Evolutionary conservation across 2,797 vertebrate species (phyloP), one percentile per base, ranked within the genome.

Genomic region (Muscicapa striata): DNA sequence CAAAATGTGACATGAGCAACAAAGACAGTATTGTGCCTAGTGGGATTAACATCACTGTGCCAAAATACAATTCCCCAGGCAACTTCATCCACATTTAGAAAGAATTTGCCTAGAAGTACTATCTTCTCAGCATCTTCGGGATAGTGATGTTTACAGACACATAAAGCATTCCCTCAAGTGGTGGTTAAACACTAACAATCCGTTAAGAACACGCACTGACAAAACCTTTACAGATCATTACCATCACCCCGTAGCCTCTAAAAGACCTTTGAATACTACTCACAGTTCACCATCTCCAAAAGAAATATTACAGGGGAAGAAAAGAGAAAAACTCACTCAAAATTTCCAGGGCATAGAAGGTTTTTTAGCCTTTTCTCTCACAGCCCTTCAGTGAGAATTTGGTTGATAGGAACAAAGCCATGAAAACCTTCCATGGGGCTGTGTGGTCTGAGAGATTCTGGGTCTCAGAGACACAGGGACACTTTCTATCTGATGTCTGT

Each of bases 21-120:
- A 93, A 89, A 63, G 72, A 64, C 79, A 88, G 18, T 38, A 46
- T 24, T 58, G 38, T 80, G 82, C 36, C 86, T 38, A 57, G 27
- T 61, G 79, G 19, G 6, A 76, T 84, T 93, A 93, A 93, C 57
- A 66, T 73, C 54, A 54, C 15, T 63, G 30, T n/a, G 24, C 49
- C 24, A 29, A 82, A 90, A 62, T 26, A 73, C 41, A 85, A 26
- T 49, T 94, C 80, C 51, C 8, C 19, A 21, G 64, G 62, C 75
- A 91, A 58, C 34, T 70, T 85, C 69, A 81, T n/a, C 36, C 66
- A 54, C 13, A 40, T 46, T 94, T 11, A 8, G 64, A 61, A 79
- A 67, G 17, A 82, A 63, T 83, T 92, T 96, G 76, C 68, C 90
- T 77, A 64, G 77, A 75, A 95, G 81, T 77, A 48, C 45, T 74